Evolutionary conservation across 2,888 invertebrate species (phyloP).

Genomic region (Oligia strigilis): DNA sequence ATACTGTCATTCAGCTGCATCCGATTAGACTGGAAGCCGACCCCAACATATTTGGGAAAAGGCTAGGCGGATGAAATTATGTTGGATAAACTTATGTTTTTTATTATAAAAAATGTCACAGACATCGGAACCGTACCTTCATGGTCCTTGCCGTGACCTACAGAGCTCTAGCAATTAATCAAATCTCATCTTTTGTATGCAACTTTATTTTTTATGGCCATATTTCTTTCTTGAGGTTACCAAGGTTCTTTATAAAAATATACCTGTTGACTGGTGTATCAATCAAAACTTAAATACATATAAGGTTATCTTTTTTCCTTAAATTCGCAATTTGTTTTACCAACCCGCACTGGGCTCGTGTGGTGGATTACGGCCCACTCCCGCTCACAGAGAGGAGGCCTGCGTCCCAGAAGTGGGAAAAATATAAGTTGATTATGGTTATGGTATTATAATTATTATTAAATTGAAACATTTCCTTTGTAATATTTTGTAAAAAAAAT

Average conservation of each 20-base stretch:
- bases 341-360: no score
- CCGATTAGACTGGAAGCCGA: no score
- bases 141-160: constrained; percentile 46
- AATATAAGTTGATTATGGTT: no score
- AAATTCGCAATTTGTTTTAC: neutral
- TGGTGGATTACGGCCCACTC: no score
- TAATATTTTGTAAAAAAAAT: neutral
- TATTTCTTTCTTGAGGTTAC: neutral
- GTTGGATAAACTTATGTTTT: no score
- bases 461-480: neutral
- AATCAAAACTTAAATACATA: constrained; percentile 1
- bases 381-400: no score
- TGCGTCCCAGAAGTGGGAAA: no score
- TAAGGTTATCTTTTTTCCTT: neutral
- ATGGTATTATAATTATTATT: no score
- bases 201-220: constrained; percentile 21
- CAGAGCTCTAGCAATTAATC: constrained; percentile 24
- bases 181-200: neutral
- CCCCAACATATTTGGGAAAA: no score
- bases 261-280: neutral
- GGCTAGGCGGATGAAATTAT: neutral
- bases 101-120: neutral
- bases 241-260: neutral
- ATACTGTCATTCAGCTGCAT: no score
- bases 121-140: constrained; percentile 14